These are phyloP conservation scores for Sitobion miscanthi DNA, from an alignment of 1,140 invertebrate species.

Conservation along the genomic window DNA sequence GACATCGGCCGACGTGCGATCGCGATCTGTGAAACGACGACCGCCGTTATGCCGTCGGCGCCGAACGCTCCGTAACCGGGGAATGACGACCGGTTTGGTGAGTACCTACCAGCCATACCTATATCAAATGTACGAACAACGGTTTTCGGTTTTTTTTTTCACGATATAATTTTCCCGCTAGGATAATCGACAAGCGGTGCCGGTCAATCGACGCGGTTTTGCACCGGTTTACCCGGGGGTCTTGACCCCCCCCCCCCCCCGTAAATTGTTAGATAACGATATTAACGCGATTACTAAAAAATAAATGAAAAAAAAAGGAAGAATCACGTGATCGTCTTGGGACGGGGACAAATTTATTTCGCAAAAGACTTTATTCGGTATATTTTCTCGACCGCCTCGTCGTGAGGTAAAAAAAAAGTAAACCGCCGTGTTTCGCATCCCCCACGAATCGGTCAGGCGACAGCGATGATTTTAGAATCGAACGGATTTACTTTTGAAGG, in stretches of 20 bases:
- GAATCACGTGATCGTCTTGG: not conserved
- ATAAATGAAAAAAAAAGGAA: too few relatives aligned
- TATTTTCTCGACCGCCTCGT: not conserved
- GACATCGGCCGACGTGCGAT: not conserved
- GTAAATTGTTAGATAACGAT: too few relatives aligned
- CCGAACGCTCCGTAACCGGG: not conserved
- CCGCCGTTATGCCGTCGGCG: not conserved
- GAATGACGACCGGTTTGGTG: constrained; percentile 51
- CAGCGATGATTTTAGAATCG: not conserved
- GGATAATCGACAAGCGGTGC: not conserved
- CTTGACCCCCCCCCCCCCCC: too few relatives aligned
- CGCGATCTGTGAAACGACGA: not conserved
- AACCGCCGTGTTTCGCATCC: not conserved
- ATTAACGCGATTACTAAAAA: not conserved
- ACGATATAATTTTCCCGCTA: not conserved
- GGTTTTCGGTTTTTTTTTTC: not conserved
- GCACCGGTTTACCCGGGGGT: too few relatives aligned
- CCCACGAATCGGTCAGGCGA: not conserved
- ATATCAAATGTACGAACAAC: not conserved
- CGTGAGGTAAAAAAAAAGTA: not conserved
- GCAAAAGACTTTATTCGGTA: not conserved
- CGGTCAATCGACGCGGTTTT: too few relatives aligned
- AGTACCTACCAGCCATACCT: not conserved
- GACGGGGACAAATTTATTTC: not conserved
- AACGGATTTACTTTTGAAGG: not conserved